Evolutionary conservation across 2,797 vertebrate genomes (phyloP).

Genomic region (Alosa sapidissima): DNA sequence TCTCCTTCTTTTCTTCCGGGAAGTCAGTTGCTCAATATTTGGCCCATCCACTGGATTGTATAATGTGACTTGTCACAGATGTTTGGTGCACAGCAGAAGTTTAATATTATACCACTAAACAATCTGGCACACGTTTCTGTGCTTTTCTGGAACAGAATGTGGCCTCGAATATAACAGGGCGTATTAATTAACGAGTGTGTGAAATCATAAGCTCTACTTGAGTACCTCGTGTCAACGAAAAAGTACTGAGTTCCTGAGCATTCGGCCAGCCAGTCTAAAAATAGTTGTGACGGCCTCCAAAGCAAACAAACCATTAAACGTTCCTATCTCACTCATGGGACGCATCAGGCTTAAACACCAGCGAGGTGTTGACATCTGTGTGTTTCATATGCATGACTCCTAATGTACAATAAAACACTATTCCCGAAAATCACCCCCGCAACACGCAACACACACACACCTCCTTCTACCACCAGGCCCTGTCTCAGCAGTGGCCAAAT

Average conservation of each 20-base stretch:
- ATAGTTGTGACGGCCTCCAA: constrained; percentile 61
- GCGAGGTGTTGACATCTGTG: constrained; percentile 52
- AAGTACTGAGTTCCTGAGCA: constrained; percentile 38
- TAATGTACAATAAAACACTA: constrained; percentile 45
- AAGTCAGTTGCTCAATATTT: neutral
- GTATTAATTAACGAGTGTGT: constrained; percentile 2
- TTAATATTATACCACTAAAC: constrained; percentile 18
- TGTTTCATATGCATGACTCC: constrained; percentile 50
- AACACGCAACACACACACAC: neutral
- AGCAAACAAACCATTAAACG: constrained; percentile 70
- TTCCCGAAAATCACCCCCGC: neutral
- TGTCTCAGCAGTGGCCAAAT: neutral
- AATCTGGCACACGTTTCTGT: constrained; percentile 17
- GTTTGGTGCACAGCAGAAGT: neutral
- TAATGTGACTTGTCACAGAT: neutral
- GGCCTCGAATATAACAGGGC: neutral
- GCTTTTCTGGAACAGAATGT: constrained; percentile 22
- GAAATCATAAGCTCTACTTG: constrained; percentile 28
- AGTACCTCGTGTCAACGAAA: constrained; percentile 39
- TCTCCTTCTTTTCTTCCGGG: neutral
- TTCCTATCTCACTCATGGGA: constrained; percentile 60
- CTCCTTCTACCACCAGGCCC: neutral
- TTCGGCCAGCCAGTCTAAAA: constrained; percentile 53
- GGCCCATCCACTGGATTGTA: neutral
- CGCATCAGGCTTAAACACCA: constrained; percentile 52